Percentiles rank a stretch among this genome's conserved stretches.
These are phyloP conservation scores for human (Homo sapiens) DNA, from an alignment of 2,113 vertebrate species.

Conservation along the genomic window DNA sequence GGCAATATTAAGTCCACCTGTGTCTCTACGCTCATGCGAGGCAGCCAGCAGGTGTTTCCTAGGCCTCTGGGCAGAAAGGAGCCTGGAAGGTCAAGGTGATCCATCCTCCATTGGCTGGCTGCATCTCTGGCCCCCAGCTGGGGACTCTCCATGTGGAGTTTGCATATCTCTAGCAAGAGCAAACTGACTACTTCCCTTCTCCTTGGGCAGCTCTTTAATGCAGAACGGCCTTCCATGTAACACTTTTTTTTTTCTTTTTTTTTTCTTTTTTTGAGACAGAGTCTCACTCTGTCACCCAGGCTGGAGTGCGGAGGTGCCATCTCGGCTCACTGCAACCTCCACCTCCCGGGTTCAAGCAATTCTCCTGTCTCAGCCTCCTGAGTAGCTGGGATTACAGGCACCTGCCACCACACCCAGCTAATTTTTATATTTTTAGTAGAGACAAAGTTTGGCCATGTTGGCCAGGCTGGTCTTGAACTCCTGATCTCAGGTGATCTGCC, in stretches of 20 bases:
- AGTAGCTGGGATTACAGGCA: too few relatives aligned
- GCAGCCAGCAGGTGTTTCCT: neutral
- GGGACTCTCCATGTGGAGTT: neutral
- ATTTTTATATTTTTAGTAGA: too few relatives aligned
- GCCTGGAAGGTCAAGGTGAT: neutral
- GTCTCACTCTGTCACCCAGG: too few relatives aligned
- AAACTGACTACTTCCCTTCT: neutral
- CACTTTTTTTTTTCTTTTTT: too few relatives aligned
- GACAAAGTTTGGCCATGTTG: too few relatives aligned
- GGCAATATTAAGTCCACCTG: neutral
- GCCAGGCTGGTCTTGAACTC: neutral
- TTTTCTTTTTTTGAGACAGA: neutral
- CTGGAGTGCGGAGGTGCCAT: too few relatives aligned
- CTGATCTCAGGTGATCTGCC: neutral
- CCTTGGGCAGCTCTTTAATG: neutral
- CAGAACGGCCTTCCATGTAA: too few relatives aligned
- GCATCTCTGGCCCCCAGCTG: accelerated
- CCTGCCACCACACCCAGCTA: too few relatives aligned
- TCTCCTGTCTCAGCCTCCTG: too few relatives aligned
- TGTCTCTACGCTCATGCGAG: neutral
- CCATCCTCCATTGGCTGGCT: neutral
- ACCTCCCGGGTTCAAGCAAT: too few relatives aligned
- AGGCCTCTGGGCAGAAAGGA: neutral
- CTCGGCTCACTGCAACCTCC: too few relatives aligned
- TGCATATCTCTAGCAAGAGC: neutral